Conservation (phyloP, 2,888 invertebrate genomes). For the Ectemnius lituratus region DNA sequence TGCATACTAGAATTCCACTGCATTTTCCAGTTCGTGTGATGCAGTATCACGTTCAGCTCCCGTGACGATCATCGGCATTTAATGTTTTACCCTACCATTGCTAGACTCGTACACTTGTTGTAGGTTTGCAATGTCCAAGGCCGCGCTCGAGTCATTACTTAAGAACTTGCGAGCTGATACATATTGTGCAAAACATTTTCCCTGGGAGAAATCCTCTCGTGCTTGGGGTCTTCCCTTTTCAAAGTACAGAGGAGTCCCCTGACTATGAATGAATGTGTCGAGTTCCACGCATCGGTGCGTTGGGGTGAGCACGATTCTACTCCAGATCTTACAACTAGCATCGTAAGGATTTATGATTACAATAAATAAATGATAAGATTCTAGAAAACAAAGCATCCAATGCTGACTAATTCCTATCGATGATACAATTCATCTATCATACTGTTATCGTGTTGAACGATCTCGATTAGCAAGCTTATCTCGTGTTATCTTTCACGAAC, state of each 20-base stretch:
- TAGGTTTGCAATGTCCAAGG: conserved; percentile 2
- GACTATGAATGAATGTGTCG: conserved; percentile 16
- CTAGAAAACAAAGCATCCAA: not conserved
- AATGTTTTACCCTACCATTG: not conserved
- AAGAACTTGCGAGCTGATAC: not conserved
- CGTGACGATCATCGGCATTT: conserved; percentile 10
- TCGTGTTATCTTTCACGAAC: not conserved
- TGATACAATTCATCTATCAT: not conserved
- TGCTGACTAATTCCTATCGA: not conserved
- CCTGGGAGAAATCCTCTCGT: conserved; percentile 9
- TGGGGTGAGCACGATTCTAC: not conserved
- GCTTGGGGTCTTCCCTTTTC: conserved; percentile 9
- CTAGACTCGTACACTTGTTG: not conserved
- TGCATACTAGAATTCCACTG: not conserved
- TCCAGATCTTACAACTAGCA: not conserved
- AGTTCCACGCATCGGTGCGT: conserved; percentile 16
- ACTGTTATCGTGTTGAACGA: not conserved
- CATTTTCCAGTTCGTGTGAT: conserved; percentile 4
- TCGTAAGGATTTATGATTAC: not conserved
- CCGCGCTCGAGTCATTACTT: not conserved
- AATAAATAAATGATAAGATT: not conserved
- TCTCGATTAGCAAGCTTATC: conserved; percentile 2
- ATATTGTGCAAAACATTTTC: conserved; percentile 3
- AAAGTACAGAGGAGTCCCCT: not conserved
- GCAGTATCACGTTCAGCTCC: not conserved